Conservation (phyloP, 2,888 invertebrate genomes). For the Euphydryas editha region DNA sequence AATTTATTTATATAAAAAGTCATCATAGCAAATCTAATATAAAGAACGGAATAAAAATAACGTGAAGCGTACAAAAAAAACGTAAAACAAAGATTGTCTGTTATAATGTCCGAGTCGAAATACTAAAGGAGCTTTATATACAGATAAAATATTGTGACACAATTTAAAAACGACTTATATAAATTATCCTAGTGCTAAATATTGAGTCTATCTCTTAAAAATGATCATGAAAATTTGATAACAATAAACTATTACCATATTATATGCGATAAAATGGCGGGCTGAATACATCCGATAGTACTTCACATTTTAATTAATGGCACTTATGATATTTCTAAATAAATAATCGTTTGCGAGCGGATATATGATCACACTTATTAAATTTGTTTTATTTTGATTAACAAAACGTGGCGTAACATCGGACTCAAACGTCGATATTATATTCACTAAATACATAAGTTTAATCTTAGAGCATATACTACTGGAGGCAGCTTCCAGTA, state of each 20-base stretch:
- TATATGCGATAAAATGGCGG: conserved; percentile 27
- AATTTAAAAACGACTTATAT: conserved; percentile 27
- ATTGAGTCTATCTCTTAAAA: conserved; percentile 15
- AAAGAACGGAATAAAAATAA: not conserved
- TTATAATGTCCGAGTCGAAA: conserved; percentile 17
- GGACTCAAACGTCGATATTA: conserved; percentile 24
- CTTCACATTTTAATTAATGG: conserved; percentile 23
- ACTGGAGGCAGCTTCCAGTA: too few species aligned
- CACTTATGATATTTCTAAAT: conserved; percentile 14
- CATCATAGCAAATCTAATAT: too few species aligned
- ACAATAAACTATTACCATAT: conserved; percentile 3
- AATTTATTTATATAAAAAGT: too few species aligned
- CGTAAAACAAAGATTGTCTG: conserved; percentile 11
- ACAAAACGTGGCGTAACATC: conserved; percentile 19
- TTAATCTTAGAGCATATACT: too few species aligned
- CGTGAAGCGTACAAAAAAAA: not conserved
- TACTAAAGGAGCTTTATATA: conserved; percentile 43
- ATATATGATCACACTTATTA: not conserved
- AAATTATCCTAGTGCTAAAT: conserved; percentile 7
- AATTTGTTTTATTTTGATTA: conserved; percentile 2
- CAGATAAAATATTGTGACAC: conserved; percentile 37
- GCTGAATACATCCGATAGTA: conserved; percentile 11
- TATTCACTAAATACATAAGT: conserved; percentile 22
- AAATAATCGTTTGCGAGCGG: conserved; percentile 8
- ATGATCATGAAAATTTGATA: not conserved